Conservation (phyloP, 1,140 invertebrate genomes). For the Augochlora pura region DNA sequence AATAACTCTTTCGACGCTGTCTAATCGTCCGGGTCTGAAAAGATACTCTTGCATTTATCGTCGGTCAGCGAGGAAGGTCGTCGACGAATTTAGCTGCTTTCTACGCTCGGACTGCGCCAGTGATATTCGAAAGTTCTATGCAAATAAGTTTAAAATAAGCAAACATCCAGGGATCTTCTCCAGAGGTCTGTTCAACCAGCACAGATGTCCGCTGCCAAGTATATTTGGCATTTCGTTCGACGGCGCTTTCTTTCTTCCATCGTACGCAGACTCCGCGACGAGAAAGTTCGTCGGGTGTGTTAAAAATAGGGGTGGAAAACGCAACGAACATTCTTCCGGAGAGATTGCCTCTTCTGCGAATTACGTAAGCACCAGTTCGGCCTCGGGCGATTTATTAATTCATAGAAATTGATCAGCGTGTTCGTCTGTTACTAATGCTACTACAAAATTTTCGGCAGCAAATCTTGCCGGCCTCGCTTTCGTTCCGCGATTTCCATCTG, state of each 20-base stretch:
- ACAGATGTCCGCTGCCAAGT: constrained; percentile 12
- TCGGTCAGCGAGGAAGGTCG: constrained; percentile 18
- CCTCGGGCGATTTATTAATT: neutral
- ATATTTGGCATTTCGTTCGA: constrained; percentile 9
- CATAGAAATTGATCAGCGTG: neutral
- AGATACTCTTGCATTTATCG: neutral
- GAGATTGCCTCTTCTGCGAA: neutral
- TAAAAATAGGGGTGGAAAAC: constrained; percentile 19
- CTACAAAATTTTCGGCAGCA: too few relatives aligned
- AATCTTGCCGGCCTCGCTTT: too few relatives aligned
- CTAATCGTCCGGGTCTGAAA: too few relatives aligned
- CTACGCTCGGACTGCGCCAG: constrained; percentile 34
- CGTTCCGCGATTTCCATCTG: too few relatives aligned
- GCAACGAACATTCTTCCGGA: constrained; percentile 9
- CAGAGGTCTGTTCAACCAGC: constrained; percentile 25
- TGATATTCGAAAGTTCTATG: constrained; percentile 60
- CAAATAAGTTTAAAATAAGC: constrained; percentile 33
- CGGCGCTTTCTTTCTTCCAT: constrained; percentile 43
- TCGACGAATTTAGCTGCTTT: constrained; percentile 48
- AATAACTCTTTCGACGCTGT: too few relatives aligned
- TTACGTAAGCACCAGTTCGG: neutral
- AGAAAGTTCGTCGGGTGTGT: constrained; percentile 37
- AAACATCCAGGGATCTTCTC: constrained; percentile 27
- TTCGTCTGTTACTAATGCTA: neutral
- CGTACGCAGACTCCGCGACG: constrained; percentile 1